Base-by-base conservation (phyloP, 2,888 invertebrate genomes). In the Morpho helenor region DNA sequence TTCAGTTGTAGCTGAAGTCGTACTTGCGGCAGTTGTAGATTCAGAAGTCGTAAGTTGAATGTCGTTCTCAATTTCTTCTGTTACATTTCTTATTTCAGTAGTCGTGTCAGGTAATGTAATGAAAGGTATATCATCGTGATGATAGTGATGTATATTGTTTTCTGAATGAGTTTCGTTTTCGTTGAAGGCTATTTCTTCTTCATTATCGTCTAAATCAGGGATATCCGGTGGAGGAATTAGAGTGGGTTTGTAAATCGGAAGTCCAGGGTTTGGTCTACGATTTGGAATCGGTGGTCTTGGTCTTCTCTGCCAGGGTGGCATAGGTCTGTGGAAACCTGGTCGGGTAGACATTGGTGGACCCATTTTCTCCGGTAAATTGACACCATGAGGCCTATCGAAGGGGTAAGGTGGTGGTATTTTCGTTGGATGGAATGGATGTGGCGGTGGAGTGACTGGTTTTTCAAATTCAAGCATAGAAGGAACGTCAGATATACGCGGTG, bases 401-500 rank as follows among this genome's bases (percentile, higher is more conserved):
- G 96, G 95, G 76, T 96, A 96, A 0, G 95, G 95, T 0, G 94
- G 94, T 0, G 91, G 91, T 2, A 91, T 85, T 68, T 92, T 91
- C 0, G 92, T 91, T 0, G 92, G 88, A 51, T 82, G 77, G 54
- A 76, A 85, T 0, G 78, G 72, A 50, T 88, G 82, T 7, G 89
- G 79, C 0, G 92, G 91, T 8, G 92, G 81, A 65, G 89, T 81
- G 60, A 91, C 66, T 64, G 91, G 76, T 42, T 87, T 87, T 68
- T 94, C 94, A 64, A 93, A 93, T 61, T 94, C 94, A n/a, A 94
- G 92, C 40, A 95, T 69, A 0, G 94, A 93, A 47, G 95, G 95
- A 0, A 94, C 91, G 69, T 96, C 96, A 0, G 95, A 94, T 66
- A 97, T 95, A 65, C 96, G 92, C 0, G 97, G 97, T 0, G 97